phyloP scores from a whole-genome alignment of 2,797 vertebrate genomes.

The Sebastes flavidus region DNA sequence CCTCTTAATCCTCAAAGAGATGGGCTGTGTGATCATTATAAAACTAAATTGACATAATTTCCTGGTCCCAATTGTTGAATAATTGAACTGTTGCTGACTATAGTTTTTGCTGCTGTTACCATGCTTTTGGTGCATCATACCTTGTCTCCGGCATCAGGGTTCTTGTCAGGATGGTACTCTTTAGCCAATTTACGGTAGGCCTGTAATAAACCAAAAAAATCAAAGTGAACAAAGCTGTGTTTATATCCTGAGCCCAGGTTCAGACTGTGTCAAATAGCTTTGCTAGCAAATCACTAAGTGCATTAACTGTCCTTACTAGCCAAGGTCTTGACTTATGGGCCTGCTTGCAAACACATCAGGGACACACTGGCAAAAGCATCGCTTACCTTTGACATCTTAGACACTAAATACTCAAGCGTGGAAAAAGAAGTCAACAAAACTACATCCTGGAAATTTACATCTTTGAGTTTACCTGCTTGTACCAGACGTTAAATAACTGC shows the following conservation, averaged over 20 bases:
- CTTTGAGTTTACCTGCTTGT: background rate
- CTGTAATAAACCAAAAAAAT: constrained; percentile 74
- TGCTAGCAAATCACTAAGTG: background rate
- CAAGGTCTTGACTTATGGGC: constrained; percentile 4
- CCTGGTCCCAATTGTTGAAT: constrained; percentile 9
- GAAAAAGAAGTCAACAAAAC: background rate
- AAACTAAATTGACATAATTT: constrained; percentile 2
- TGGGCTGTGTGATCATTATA: constrained; percentile 17
- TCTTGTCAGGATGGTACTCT: constrained; percentile 98
- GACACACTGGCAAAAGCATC: constrained; percentile 15
- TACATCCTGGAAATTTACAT: background rate
- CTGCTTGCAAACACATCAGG: constrained; percentile 67
- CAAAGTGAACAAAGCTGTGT: background rate
- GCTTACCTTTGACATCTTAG: constrained; percentile 40
- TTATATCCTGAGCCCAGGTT: background rate
- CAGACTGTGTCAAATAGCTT: background rate
- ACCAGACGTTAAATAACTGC: no score
- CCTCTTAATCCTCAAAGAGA: background rate
- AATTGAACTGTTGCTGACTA: background rate
- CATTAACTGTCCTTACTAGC: background rate
- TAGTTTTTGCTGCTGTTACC: background rate
- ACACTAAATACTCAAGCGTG: background rate
- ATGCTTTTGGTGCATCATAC: constrained; percentile 75
- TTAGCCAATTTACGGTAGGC: constrained; percentile 96
- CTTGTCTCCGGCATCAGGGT: constrained; percentile 97